phyloP scores from a whole-genome alignment of 2,888 invertebrate genomes.

The Myopa tessellatipennis region DNA sequence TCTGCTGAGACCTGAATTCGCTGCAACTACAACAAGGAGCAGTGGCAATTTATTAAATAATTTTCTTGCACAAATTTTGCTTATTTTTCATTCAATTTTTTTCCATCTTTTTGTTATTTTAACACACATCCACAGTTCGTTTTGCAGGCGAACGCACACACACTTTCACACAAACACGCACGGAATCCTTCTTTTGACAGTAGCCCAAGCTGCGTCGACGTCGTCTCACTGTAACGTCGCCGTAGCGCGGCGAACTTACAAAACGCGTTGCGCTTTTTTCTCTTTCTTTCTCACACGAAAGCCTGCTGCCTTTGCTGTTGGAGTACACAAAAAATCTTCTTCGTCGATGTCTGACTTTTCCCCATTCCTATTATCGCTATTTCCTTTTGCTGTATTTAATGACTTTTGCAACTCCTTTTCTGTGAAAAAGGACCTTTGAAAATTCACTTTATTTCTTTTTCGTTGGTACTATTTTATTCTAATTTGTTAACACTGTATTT shows the following conservation, averaged over 20 bases:
- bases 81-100: not conserved
- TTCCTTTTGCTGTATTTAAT: slow-evolving; percentile 50
- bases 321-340: slow-evolving; percentile 47
- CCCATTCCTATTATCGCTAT: slow-evolving; percentile 33
- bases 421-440: not conserved
- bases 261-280: slow-evolving; percentile 23
- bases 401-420: slow-evolving; percentile 56
- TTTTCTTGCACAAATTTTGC: not conserved
- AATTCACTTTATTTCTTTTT: not conserved
- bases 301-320: slow-evolving; percentile 29
- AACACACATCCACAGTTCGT: slow-evolving; percentile 29
- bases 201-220: slow-evolving; percentile 15
- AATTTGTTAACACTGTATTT: slow-evolving; percentile 8
- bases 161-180: slow-evolving; percentile 7
- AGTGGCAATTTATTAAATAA: slow-evolving; percentile 21
- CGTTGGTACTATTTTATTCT: not conserved
- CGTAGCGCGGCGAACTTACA: not conserved
- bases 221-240: slow-evolving; percentile 21
- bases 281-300: slow-evolving; percentile 24
- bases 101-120: slow-evolving; percentile 9
- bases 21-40: slow-evolving; percentile 1
- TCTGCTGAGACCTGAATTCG: slow-evolving; percentile 6
- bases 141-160: slow-evolving; percentile 3
- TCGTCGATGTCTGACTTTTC: slow-evolving; percentile 37
- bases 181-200: slow-evolving; percentile 28